Conservation (phyloP, 2,797 vertebrate genomes). For the Trachurus trachurus region DNA sequence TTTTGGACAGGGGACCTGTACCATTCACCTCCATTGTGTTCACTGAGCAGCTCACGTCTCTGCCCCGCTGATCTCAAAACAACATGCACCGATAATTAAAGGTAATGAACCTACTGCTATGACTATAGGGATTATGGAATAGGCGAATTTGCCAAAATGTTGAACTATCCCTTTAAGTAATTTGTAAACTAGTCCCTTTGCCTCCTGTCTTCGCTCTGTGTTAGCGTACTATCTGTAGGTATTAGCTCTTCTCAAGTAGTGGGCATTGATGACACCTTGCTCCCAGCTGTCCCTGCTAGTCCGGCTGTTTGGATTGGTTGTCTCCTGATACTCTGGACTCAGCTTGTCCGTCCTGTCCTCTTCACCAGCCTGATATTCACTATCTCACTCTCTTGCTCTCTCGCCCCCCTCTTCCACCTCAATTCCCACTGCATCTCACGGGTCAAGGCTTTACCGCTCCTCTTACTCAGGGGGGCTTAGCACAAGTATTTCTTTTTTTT, state of each 20-base stretch:
- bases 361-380: slow-evolving; percentile 56
- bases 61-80: too few species aligned
- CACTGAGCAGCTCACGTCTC: too few species aligned
- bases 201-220: background rate
- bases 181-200: too few species aligned
- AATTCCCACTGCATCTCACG: slow-evolving; percentile 70
- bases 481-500: slow-evolving; percentile 57
- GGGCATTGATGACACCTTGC: slow-evolving; percentile 16
- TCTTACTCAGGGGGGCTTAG: slow-evolving; percentile 68
- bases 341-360: slow-evolving; percentile 39
- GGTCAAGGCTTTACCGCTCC: slow-evolving; percentile 71
- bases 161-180: too few species aligned
- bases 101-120: too few species aligned
- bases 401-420: slow-evolving; percentile 63
- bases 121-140: too few species aligned
- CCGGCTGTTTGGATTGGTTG: slow-evolving; percentile 36
- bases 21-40: too few species aligned
- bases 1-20: too few species aligned
- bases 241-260: background rate
- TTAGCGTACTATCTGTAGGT: background rate
- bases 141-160: too few species aligned
- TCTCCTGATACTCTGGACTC: slow-evolving; percentile 40
- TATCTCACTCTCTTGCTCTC: slow-evolving; percentile 43
- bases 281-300: slow-evolving; percentile 21
- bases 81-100: too few species aligned